Conservation (phyloP, 2,797 vertebrate genomes). For the Orientallactaga sibirica region DNA sequence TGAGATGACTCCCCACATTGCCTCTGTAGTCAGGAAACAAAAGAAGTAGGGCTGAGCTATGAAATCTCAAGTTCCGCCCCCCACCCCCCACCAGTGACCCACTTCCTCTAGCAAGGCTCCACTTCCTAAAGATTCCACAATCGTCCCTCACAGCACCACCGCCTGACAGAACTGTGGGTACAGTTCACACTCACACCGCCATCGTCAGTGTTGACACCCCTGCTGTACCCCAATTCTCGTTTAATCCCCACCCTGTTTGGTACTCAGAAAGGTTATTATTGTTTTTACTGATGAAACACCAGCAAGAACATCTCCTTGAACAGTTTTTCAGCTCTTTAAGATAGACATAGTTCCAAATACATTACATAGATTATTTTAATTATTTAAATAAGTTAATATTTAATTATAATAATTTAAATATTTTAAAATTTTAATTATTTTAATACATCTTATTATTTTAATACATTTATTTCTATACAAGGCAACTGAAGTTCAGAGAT, state of each 20-base stretch:
- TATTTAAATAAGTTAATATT: too few relatives aligned
- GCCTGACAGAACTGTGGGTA: too few relatives aligned
- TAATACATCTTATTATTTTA: background rate
- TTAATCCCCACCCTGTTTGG: background rate
- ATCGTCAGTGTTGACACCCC: background rate
- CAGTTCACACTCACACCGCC: background rate
- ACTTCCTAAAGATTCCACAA: background rate
- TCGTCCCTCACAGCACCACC: background rate
- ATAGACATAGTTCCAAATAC: slow-evolving; percentile 47
- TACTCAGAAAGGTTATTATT: background rate
- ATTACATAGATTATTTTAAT: background rate
- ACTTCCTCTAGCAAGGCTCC: background rate
- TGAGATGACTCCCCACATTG: background rate
- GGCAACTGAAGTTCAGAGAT: slow-evolving; percentile 29
- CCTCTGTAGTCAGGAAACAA: background rate
- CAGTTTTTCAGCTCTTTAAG: background rate
- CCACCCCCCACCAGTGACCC: background rate
- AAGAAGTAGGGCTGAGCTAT: background rate
- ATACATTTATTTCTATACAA: slow-evolving; percentile 48
- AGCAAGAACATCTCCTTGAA: slow-evolving; percentile 13
- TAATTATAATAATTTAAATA: too few relatives aligned
- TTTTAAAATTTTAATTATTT: too few relatives aligned
- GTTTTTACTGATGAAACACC: slow-evolving; percentile 3
- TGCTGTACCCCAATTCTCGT: background rate
- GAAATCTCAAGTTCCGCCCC: background rate